Base-by-base conservation (phyloP, 2,113 vertebrate genomes). In the Spermophilus dauricus region DNA sequence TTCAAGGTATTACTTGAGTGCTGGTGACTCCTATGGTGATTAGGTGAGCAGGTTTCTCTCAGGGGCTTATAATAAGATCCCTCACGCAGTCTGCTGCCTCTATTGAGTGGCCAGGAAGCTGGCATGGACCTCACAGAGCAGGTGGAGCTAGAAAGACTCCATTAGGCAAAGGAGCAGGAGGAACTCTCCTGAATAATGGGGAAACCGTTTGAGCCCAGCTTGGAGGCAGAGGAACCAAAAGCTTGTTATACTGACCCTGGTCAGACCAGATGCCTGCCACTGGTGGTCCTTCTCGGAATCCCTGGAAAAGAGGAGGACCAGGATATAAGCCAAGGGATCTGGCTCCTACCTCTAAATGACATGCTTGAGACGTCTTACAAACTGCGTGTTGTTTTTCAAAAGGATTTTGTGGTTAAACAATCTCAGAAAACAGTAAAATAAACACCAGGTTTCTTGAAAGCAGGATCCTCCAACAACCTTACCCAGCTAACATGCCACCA, bases 61-160 rank as follows among this genome's bases (percentile, higher is more conserved):
- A 77, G 73, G 76, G 14, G 34, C 42, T 83, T 42, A 69, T 73
- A 42, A 78, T 24, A 69, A 51, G 16, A 13, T 1, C 51, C 0
- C 0, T 42, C 82, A 76, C 16, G 2, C 5, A n/a, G 65, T 11
- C 24, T 0, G 2, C 3, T 32, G 30, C 24, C 16, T n/a, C 34
- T 37, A 32, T 84, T 81, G 30, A 69, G 95, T 12, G 76, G 67
- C 39, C 51, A 56, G 51, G 56, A 86, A 61, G 70, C 76, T 80
- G 85, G 56, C 70, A 22, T 3, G 10, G 77, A 58, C 94, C 87
- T 95, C 95, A 48, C 28, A 76, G 81, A 87, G 81, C 34, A 84
- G 69, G 75, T 83, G 61, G 61, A 39, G 63, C 18, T 14, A n/a
- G 37, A 73, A 91, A 75, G 69, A 39, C 39, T 18, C 28, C 89